phyloP scores from a whole-genome alignment of 2,888 invertebrate species.

The Eugnorisma glareosa region DNA sequence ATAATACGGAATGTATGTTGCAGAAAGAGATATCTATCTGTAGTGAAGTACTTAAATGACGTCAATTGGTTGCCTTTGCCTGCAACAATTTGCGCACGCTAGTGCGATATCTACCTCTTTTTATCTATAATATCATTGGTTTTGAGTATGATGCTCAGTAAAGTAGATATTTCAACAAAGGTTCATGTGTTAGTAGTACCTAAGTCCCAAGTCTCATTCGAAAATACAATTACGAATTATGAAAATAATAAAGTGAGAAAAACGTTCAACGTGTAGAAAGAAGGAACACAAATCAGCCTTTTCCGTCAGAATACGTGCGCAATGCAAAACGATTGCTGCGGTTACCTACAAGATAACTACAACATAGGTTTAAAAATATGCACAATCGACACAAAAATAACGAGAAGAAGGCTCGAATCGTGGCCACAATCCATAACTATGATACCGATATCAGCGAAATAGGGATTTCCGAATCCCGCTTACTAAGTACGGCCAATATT shows the following conservation, averaged over 20 bases:
- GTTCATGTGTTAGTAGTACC: background rate
- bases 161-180: background rate
- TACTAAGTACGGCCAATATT: conserved; percentile 59
- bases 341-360: background rate
- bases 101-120: too few relatives aligned
- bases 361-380: conserved; percentile 3
- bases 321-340: conserved; percentile 3
- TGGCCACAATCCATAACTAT: conserved; percentile 42
- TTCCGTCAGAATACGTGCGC: background rate
- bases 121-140: too few relatives aligned
- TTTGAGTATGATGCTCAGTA: background rate
- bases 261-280: background rate
- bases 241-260: background rate
- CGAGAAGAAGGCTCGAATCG: conserved; percentile 19
- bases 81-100: too few relatives aligned
- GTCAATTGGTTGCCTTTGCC: too few relatives aligned
- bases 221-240: background rate
- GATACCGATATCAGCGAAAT: conserved; percentile 36
- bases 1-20: too few relatives aligned
- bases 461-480: conserved; percentile 47
- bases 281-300: background rate
- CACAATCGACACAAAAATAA: conserved; percentile 39
- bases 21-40: too few relatives aligned
- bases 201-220: background rate
- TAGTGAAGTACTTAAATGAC: too few relatives aligned